Conservation (phyloP, 1,140 invertebrate genomes). For the Drosophila busckii region DNA sequence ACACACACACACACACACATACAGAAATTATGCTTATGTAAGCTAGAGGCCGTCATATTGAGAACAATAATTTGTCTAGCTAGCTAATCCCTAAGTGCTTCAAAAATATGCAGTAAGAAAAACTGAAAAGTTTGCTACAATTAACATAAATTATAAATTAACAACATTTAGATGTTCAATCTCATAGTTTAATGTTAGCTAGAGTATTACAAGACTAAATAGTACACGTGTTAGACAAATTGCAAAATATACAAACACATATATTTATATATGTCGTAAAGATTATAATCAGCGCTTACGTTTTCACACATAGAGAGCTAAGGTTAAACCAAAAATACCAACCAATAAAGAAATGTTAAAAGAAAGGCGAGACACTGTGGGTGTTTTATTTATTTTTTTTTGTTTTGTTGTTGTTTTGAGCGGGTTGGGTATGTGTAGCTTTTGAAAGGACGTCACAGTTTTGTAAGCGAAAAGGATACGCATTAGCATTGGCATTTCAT, state of each 20-base stretch:
- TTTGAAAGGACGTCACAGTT: conserved; percentile 32
- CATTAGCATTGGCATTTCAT: conserved; percentile 38
- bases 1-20: too few relatives aligned
- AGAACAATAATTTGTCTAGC: too few relatives aligned
- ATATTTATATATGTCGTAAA: conserved; percentile 12
- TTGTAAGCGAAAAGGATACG: conserved; percentile 32
- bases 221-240: too few relatives aligned
- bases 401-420: background rate
- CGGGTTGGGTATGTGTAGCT: conserved; percentile 19
- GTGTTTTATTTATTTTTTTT: background rate
- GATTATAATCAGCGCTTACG: conserved; percentile 37
- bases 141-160: too few relatives aligned
- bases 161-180: too few relatives aligned
- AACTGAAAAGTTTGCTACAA: too few relatives aligned
- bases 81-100: too few relatives aligned
- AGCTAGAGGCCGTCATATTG: too few relatives aligned
- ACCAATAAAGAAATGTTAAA: background rate
- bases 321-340: background rate
- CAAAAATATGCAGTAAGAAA: too few relatives aligned
- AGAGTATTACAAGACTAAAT: too few relatives aligned
- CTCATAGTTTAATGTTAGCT: too few relatives aligned
- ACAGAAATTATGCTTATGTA: too few relatives aligned
- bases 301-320: conserved; percentile 21
- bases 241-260: conserved; percentile 8
- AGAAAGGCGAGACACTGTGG: conserved; percentile 9